Evolutionary conservation across 2,888 invertebrate genomes (phyloP).

Genomic region (Drosophila neonasuta): DNA sequence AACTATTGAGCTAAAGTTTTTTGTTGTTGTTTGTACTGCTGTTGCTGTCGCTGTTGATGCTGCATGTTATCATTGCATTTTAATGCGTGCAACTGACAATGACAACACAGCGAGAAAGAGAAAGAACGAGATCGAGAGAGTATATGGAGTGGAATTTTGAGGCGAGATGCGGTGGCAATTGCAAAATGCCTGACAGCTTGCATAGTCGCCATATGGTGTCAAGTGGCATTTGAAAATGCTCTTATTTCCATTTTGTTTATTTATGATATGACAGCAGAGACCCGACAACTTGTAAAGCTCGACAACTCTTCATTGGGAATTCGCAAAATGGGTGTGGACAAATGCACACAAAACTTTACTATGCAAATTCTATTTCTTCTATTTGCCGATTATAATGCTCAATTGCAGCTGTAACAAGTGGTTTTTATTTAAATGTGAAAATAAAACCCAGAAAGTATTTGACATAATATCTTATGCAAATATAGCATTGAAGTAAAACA

Average conservation of each 20-base stretch:
- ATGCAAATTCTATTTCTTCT: constrained; percentile 14
- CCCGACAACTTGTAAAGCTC: constrained; percentile 35
- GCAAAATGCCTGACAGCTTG: constrained; percentile 43
- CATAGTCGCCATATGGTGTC: constrained; percentile 70
- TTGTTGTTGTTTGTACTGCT: constrained; percentile 20
- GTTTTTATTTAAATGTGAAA: background rate
- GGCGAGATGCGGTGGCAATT: constrained; percentile 16
- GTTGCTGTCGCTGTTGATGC: constrained; percentile 24
- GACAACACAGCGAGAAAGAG: constrained; percentile 22
- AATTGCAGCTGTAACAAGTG: constrained; percentile 22
- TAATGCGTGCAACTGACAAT: constrained; percentile 74
- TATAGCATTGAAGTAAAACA: no score
- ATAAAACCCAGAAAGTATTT: background rate
- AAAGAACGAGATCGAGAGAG: constrained; percentile 7
- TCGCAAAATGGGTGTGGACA: constrained; percentile 8
- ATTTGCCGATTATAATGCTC: constrained; percentile 22
- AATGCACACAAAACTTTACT: constrained; percentile 8
- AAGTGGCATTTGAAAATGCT: constrained; percentile 77
- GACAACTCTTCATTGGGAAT: constrained; percentile 27
- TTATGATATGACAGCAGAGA: constrained; percentile 47
- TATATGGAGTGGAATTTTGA: background rate
- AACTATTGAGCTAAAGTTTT: constrained; percentile 58
- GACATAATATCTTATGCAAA: no score
- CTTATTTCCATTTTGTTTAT: constrained; percentile 69
- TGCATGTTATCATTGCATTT: constrained; percentile 74